Conservation (phyloP, 1,140 invertebrate genomes). For the Danaus melanippus region DNA sequence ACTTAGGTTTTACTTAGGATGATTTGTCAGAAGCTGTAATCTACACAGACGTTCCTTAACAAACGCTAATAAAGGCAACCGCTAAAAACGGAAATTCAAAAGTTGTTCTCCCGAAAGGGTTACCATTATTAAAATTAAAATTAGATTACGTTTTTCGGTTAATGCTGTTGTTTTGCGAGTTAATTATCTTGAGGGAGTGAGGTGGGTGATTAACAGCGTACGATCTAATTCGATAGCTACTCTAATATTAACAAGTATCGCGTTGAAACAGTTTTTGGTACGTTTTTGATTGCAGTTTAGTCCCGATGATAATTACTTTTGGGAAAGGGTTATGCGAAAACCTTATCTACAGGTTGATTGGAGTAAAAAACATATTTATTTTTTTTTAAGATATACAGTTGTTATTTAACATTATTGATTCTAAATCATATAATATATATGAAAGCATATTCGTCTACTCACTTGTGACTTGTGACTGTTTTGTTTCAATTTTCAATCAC, state of each 20-base stretch:
- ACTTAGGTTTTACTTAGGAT: constrained; percentile 8
- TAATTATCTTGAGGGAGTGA: constrained; percentile 55
- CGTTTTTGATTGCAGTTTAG: constrained; percentile 68
- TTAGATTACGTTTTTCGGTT: constrained; percentile 64
- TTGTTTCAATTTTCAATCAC: too few relatives aligned
- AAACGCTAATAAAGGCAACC: constrained; percentile 35
- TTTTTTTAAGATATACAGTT: not conserved
- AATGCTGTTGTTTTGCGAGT: constrained; percentile 54
- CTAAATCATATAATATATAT: too few relatives aligned
- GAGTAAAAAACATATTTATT: constrained; percentile 1
- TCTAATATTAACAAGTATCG: constrained; percentile 63
- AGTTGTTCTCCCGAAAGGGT: constrained; percentile 49
- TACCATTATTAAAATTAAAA: constrained; percentile 66
- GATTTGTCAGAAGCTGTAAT: constrained; percentile 20
- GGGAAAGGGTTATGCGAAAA: constrained; percentile 51
- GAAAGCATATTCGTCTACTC: too few relatives aligned
- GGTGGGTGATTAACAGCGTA: constrained; percentile 54
- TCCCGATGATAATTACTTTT: constrained; percentile 67
- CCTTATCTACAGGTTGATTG: constrained; percentile 28
- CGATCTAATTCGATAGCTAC: constrained; percentile 61
- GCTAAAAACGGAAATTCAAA: constrained; percentile 48
- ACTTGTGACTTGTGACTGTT: too few relatives aligned
- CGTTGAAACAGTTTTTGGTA: constrained; percentile 60
- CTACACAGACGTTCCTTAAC: constrained; percentile 24
- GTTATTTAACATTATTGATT: not conserved